Evolutionary conservation across 2,113 vertebrate genomes (phyloP).

Genomic region (Ifrita kowaldi): DNA sequence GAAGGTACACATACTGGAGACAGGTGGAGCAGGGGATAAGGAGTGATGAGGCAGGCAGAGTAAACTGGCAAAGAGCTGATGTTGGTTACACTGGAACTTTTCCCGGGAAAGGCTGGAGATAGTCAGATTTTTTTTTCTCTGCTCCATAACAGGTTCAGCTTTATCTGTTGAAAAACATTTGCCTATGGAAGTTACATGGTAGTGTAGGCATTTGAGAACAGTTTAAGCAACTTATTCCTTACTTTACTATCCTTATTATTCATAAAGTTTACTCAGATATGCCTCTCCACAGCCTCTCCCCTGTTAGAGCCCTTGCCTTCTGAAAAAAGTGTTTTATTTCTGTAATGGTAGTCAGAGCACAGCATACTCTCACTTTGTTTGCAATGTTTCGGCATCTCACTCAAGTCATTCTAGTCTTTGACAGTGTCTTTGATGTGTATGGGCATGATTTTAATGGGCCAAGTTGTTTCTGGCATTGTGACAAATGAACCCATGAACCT

Average conservation of each 20-base stretch:
- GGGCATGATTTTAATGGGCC: background rate
- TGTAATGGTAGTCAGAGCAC: background rate
- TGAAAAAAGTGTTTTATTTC: background rate
- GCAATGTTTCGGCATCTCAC: background rate
- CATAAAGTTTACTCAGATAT: background rate
- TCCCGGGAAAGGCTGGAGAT: background rate
- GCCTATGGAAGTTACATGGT: background rate
- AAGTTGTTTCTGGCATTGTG: background rate
- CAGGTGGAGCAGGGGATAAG: background rate
- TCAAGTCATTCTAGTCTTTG: background rate
- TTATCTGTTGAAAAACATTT: background rate
- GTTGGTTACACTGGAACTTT: background rate
- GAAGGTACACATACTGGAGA: background rate
- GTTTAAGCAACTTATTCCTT: background rate
- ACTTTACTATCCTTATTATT: background rate
- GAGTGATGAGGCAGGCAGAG: background rate
- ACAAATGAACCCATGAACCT: background rate
- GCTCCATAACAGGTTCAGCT: background rate
- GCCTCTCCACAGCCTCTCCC: background rate
- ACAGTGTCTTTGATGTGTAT: background rate
- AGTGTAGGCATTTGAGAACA: background rate
- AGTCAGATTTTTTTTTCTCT: accelerated
- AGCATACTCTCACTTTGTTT: background rate
- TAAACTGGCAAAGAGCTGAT: background rate
- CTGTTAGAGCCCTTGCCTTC: background rate